These are phyloP conservation scores for Plestiodon gilberti DNA, from an alignment of 2,113 vertebrate genomes.

Conservation along the genomic window DNA sequence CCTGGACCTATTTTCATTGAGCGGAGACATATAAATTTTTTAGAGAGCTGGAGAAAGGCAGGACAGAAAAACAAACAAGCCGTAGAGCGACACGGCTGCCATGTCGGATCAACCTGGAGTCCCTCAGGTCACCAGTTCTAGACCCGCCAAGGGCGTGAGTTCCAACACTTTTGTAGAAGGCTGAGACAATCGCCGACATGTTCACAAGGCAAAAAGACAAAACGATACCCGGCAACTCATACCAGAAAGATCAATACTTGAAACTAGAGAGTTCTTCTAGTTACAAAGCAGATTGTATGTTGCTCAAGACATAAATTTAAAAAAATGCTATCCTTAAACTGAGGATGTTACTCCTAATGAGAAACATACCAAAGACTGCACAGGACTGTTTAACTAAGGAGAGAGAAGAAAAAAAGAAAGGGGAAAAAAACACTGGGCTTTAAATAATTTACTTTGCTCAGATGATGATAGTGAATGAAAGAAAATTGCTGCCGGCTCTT, in stretches of 20 bases:
- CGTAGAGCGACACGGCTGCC: not conserved
- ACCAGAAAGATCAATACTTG: constrained; percentile 76
- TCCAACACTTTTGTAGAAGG: constrained; percentile 50
- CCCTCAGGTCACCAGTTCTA: not conserved
- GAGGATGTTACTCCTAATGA: constrained; percentile 84
- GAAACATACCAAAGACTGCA: constrained; percentile 74
- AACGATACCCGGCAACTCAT: constrained; percentile 48
- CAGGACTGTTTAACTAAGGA: constrained; percentile 74
- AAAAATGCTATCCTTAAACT: constrained; percentile 75
- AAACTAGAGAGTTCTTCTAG: constrained; percentile 78
- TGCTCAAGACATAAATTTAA: constrained; percentile 57
- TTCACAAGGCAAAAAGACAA: constrained; percentile 71
- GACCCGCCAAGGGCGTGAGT: not conserved
- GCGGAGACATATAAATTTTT: too few species aligned
- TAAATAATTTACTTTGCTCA: constrained; percentile 82
- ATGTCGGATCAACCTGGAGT: not conserved
- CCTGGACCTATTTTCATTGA: too few species aligned
- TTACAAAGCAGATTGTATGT: constrained; percentile 76
- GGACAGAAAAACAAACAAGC: too few species aligned
- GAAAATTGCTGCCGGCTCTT: constrained; percentile 71
- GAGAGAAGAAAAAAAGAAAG: constrained; percentile 55
- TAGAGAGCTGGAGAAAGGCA: too few species aligned
- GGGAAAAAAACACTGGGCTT: not conserved
- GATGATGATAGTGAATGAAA: constrained; percentile 57
- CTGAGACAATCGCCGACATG: constrained; percentile 61